Evolutionary conservation across 2,113 vertebrate species (phyloP).

Genomic region (Chinchilla lanigera): DNA sequence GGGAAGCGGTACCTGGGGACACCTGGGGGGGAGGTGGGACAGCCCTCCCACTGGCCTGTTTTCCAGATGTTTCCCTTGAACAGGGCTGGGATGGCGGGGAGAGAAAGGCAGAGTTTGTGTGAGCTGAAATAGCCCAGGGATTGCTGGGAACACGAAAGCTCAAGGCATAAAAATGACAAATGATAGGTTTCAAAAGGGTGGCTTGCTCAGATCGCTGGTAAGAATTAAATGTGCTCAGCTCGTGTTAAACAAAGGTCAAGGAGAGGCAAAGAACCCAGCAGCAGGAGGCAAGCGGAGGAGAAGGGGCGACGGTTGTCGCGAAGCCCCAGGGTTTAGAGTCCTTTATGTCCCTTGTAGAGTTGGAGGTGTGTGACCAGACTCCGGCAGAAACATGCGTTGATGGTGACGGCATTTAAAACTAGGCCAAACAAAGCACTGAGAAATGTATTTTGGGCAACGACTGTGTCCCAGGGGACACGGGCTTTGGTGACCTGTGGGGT

Average conservation of each 20-base stretch:
- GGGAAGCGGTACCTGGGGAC: neutral
- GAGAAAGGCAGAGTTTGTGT: neutral
- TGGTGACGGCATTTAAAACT: conserved; percentile 40
- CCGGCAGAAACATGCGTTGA: neutral
- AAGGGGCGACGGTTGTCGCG: accelerated
- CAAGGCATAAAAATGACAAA: conserved; percentile 40
- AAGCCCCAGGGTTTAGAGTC: neutral
- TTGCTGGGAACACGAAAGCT: neutral
- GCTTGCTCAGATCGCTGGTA: neutral
- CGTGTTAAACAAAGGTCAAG: neutral
- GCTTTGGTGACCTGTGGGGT: conserved; percentile 31
- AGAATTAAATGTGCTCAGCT: neutral
- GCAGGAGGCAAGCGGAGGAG: too few relatives aligned
- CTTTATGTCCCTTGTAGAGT: neutral
- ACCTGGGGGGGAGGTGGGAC: accelerated
- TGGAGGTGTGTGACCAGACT: neutral
- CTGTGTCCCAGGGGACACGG: conserved; percentile 14
- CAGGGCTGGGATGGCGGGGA: neutral
- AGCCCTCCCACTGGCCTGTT: neutral
- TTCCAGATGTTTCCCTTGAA: neutral
- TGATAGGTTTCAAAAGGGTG: neutral
- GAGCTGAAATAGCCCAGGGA: neutral
- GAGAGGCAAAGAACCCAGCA: neutral
- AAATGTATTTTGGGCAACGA: conserved; percentile 53
- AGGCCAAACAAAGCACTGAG: conserved; percentile 48